Conservation (phyloP, 2,113 vertebrate species). For the Pygoscelis antarcticus region DNA sequence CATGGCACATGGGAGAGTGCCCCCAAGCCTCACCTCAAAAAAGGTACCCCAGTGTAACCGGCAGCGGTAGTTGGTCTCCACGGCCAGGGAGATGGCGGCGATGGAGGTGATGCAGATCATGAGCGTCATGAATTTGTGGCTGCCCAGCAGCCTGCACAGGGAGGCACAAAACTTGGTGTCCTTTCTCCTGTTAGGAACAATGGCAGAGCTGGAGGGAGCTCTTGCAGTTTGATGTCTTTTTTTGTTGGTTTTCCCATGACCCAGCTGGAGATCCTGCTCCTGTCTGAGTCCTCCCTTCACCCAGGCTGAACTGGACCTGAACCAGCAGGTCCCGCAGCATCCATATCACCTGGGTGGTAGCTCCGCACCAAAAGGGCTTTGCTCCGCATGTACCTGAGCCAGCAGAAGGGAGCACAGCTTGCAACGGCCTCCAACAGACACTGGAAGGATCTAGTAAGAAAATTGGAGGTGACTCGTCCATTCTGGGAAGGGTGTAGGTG, state of each 20-base stretch:
- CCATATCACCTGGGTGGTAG: no score
- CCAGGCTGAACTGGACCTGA: not conserved
- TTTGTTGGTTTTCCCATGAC: not conserved
- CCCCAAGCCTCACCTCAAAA: not conserved
- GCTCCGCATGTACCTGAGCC: not conserved
- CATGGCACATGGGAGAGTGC: accelerated
- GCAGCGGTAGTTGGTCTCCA: not conserved
- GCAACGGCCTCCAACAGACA: not conserved
- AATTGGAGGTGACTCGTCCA: accelerated
- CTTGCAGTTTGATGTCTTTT: not conserved
- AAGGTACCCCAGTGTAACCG: not conserved
- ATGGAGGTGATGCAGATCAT: not conserved
- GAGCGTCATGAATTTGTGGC: not conserved
- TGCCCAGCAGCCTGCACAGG: not conserved
- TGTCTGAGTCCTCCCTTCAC: not conserved
- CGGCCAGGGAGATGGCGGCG: not conserved
- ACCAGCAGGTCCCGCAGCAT: not conserved
- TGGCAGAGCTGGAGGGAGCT: not conserved
- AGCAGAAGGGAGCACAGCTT: not conserved
- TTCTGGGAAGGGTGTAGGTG: not conserved
- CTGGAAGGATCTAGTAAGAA: not conserved
- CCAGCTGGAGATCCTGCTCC: not conserved
- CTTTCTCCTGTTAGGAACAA: not conserved
- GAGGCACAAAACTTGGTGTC: not conserved
- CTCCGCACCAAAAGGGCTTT: not conserved